A percentile compares a stretch with the other conserved stretches of the same genome.
These are phyloP conservation scores for Alectura lathami DNA, from an alignment of 2,113 vertebrate genomes.

Conservation along the genomic window DNA sequence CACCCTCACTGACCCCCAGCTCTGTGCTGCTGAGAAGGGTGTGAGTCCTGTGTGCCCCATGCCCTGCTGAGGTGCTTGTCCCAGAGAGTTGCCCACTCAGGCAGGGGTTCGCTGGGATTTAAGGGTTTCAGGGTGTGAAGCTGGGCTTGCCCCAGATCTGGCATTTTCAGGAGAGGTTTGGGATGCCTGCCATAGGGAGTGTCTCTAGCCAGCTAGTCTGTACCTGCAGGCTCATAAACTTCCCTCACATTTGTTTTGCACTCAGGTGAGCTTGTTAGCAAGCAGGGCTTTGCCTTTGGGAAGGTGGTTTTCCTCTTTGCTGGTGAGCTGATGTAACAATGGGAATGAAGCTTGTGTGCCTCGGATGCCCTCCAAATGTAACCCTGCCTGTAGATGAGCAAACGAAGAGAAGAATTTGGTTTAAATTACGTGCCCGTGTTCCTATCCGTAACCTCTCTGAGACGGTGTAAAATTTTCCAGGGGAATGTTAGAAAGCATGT, in stretches of 20 bases:
- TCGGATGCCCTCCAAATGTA: background rate
- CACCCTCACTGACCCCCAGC: background rate
- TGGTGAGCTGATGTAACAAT: background rate
- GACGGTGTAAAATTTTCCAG: background rate
- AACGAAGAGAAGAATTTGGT: background rate
- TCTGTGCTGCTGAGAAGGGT: background rate
- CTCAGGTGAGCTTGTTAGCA: background rate
- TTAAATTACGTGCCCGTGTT: background rate
- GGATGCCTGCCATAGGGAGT: background rate
- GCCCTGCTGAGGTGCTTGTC: background rate
- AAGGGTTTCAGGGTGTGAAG: background rate
- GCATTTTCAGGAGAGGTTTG: background rate
- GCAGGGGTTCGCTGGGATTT: background rate
- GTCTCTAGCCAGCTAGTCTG: background rate
- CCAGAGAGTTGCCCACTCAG: background rate
- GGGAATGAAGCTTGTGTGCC: background rate
- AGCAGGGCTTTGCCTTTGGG: background rate
- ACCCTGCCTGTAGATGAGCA: background rate
- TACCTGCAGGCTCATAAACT: background rate
- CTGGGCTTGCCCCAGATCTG: background rate
- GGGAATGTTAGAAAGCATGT: background rate
- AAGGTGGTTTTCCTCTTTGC: background rate
- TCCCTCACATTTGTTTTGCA: background rate
- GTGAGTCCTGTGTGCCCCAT: rapidly evolving
- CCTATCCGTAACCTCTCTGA: background rate